These are phyloP conservation scores for Cactoblastis cactorum DNA, from an alignment of 2,888 invertebrate species.

Conservation along the genomic window DNA sequence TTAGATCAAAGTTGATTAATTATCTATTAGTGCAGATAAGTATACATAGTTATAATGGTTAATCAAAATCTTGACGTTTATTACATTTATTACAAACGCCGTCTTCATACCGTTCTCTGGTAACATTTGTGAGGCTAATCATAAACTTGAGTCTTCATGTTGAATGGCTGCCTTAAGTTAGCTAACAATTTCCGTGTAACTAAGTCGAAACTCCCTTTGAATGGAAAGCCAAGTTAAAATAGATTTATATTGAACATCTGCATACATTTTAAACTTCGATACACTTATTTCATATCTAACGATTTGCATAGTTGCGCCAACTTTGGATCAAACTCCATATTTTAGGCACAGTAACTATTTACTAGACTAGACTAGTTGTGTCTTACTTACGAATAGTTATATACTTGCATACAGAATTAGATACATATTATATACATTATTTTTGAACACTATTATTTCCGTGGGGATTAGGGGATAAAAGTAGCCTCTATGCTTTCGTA, in stretches of 20 bases:
- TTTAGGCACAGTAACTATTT: too few species aligned
- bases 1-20: too few species aligned
- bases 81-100: background rate
- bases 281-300: background rate
- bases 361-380: too few species aligned
- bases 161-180: conserved; percentile 32
- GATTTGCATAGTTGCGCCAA: background rate
- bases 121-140: conserved; percentile 40
- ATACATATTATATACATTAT: too few species aligned
- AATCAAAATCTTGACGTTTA: too few species aligned
- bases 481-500: too few species aligned
- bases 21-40: too few species aligned
- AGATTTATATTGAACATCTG: conserved; percentile 14
- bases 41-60: background rate
- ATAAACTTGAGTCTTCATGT: conserved; percentile 40
- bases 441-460: too few species aligned
- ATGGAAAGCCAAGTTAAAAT: conserved; percentile 29
- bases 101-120: conserved; percentile 19
- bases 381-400: too few species aligned
- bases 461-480: too few species aligned
- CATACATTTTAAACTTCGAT: conserved; percentile 5
- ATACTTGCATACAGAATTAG: too few species aligned
- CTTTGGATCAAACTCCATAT: too few species aligned
- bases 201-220: conserved; percentile 44
- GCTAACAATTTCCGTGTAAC: conserved; percentile 49